A percentile compares a stretch with the other conserved stretches of the same genome.
Evolutionary conservation across 2,797 vertebrate species (phyloP).

Genomic region (Macropodus opercularis): DNA sequence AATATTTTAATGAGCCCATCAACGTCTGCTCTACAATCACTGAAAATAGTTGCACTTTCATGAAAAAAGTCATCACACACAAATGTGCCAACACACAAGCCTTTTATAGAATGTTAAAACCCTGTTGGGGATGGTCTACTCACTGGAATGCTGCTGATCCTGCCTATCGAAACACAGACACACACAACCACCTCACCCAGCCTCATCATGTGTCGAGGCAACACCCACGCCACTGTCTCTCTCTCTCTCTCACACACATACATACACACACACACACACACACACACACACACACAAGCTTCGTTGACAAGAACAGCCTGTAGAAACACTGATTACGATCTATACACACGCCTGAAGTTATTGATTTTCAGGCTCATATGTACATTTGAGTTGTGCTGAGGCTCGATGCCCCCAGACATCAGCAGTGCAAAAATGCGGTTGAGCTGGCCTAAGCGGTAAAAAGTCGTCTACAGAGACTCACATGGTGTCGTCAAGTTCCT

Average conservation of each 20-base stretch:
- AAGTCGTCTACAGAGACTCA: neutral
- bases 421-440: constrained; percentile 46
- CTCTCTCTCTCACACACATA: constrained; percentile 20
- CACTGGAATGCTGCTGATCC: constrained; percentile 72
- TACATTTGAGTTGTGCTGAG: too few species aligned
- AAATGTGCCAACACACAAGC: constrained; percentile 2
- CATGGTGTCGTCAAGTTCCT: too few species aligned
- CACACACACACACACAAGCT: constrained; percentile 7
- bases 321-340: too few species aligned
- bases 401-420: too few species aligned
- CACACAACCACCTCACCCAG: constrained; percentile 35
- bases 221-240: constrained; percentile 43
- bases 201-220: constrained; percentile 32
- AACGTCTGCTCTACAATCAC: neutral
- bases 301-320: too few species aligned
- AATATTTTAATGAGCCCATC: neutral
- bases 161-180: constrained; percentile 59
- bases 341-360: too few species aligned
- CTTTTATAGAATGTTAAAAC: constrained; percentile 31
- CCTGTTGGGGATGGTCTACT: constrained; percentile 39
- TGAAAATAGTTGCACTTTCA: constrained; percentile 11
- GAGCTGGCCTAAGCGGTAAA: constrained; percentile 28
- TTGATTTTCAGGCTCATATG: too few species aligned
- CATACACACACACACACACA: constrained; percentile 3
- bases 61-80: neutral